Evolutionary conservation across 2,888 invertebrate genomes (phyloP).

Genomic region (Microplitis manilae): DNA sequence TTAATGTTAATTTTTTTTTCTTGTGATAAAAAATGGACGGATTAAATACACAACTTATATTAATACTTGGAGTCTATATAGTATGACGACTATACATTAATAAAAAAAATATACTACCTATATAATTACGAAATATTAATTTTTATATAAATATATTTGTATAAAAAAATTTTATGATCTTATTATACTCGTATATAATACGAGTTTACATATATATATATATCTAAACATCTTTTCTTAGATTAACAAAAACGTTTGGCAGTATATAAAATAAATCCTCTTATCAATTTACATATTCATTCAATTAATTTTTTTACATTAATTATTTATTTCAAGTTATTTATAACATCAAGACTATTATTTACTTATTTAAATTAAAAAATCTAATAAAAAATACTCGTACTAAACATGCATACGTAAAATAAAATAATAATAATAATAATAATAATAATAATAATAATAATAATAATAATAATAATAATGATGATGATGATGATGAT

Average conservation of each 20-base stretch:
- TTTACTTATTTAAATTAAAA: too few species aligned
- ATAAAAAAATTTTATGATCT: neutral
- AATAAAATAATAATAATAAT: too few species aligned
- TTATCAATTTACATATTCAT: conserved; percentile 5
- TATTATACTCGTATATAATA: conserved; percentile 28
- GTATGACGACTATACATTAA: neutral
- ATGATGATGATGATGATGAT: neutral
- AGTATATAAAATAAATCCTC: conserved; percentile 26
- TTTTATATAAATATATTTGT: neutral
- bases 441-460: too few species aligned
- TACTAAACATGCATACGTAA: too few species aligned
- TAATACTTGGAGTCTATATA: neutral
- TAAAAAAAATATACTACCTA: neutral
- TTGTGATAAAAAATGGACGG: neutral
- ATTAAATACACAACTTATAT: neutral
- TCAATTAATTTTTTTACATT: neutral
- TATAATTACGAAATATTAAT: neutral
- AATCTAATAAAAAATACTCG: too few species aligned
- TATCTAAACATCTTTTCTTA: conserved; percentile 1
- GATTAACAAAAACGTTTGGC: conserved; percentile 14
- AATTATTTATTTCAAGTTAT: neutral
- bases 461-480: too few species aligned
- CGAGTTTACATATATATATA: conserved; percentile 32
- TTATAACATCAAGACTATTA: neutral
- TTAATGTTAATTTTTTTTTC: neutral